Evolutionary conservation across 2,113 vertebrate species (phyloP), one percentile per base, ranked within the genome.

Genomic region (Sceloporus undulatus): DNA sequence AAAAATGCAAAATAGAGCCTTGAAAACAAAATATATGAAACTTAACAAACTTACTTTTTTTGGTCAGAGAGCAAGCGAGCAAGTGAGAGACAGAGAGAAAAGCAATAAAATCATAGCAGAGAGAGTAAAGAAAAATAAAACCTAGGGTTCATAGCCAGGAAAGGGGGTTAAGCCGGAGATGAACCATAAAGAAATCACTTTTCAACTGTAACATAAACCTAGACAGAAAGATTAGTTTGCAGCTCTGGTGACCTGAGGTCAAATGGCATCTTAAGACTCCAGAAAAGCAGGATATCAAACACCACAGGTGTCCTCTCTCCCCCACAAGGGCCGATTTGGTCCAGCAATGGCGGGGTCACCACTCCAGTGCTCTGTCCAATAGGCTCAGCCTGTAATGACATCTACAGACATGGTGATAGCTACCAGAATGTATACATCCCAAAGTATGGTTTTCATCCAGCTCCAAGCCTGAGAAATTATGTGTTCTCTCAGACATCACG

Each of bases 241-340:
- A 8, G 78, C 77, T 89, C 83, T 79, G 29, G 79, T 80, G 78
- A 75, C 88, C 84, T 48, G 29, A 54, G 78, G 83, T 89, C 83
- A 85, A 85, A 89, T 85, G 88, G 88, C 88, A 85, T 75, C 77
- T 80, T 48, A 62, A 79, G 70, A 34, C 70, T 80, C 54, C 79
- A 34, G 75, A 74, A 75, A 89, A 89, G 83, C 84, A 89, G 88
- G 84, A 85, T 85, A 89, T 79, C 77, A 85, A 85, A 66, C 83
- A 14, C 88, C 84, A 75, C 77, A 85, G 84, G 88, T 89, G 84
- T 82, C 70, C 78, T n/a, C 40, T 75, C 68, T 59, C 79, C 77
- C 59, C 88, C 70, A 29, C 68, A 80, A 80, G 27, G 56, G 68
- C 78, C 40, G 38, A 66, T 54, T 78, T 27, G n/a, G 56, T 78